Base-by-base conservation (phyloP, 64 coral and sea anemone genomes). In the Stichodactyla mertensii region DNA sequence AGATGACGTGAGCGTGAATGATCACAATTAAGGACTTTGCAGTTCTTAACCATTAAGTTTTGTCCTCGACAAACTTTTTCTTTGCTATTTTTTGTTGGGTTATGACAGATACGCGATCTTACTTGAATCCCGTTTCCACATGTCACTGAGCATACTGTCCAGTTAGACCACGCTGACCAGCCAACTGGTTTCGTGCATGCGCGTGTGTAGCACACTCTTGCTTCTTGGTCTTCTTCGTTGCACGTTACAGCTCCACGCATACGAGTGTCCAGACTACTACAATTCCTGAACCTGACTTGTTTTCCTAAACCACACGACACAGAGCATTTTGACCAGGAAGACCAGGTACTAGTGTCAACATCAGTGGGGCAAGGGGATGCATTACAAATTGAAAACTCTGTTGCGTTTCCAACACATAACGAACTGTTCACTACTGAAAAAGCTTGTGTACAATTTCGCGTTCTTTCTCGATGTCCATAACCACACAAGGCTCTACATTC, bases 101-200 rank as follows among this genome's bases (percentile, higher is more conserved):
- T 31, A 74, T 74, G 57, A 54, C 94, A 97, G 18, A 80, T 79
- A 55, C 94, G 88, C 28, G 89, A 79, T 83, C 82, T 89, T 80
- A 83, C 57, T 84, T 93, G 82, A 28, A 93, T 67, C 52, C 94
- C 94, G 85, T n/a, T 85, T 28, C 88, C 94, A 88, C 94, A 97
- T 26, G 77, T 71, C 13, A 56, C 82, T 57, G 94, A 87, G n/a
- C 94, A 97, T 55, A 18, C 70, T 26, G 91, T 93, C 94, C 94
- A 97, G 16, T 90, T 93, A 80, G 91, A 90, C 94, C 94, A 97
- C 6, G 6, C 58, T 58, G 85, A 85, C 94, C 94, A 97, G 4
- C 55, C 60, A 58, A 16, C 7, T 85, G 57, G 83, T 22, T 52
- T 52, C 16, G 6, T 52, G 10, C 89, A 91, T 14, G 61, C 52